phyloP scores from a whole-genome alignment of 2,113 vertebrate species.

The Mastomys coucha region DNA sequence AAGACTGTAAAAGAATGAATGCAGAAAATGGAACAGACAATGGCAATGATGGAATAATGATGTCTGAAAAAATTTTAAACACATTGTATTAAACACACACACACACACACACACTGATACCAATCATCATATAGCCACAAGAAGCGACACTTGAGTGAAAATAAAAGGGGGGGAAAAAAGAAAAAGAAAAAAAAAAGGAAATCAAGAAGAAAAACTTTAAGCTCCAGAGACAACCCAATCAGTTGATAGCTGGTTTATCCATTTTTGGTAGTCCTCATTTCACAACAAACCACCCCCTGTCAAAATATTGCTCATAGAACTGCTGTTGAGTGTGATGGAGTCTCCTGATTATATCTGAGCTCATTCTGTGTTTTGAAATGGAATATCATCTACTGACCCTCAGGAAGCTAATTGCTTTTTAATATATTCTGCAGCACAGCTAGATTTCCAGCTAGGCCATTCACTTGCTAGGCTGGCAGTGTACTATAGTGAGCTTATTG shows the following conservation, averaged over 20 bases:
- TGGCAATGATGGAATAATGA: neutral
- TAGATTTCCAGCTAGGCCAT: neutral
- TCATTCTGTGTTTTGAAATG: conserved; percentile 43
- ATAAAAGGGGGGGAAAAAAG: neutral
- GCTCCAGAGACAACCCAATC: neutral
- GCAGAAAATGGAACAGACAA: neutral
- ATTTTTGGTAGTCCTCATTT: neutral
- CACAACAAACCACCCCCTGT: conserved; percentile 42
- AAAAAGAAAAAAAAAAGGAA: neutral
- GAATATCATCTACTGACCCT: conserved; percentile 43
- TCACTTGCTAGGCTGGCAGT: neutral
- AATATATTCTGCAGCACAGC: neutral
- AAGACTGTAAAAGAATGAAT: no score
- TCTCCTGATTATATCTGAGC: neutral
- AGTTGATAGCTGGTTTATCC: neutral
- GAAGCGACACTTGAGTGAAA: conserved; percentile 5
- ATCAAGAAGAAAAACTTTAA: neutral
- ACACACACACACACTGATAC: neutral
- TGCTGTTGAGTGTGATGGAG: neutral
- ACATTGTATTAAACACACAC: neutral
- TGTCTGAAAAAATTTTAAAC: neutral
- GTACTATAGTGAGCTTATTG: neutral
- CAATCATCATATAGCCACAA: neutral
- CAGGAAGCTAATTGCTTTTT: conserved; percentile 65
- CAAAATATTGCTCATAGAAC: conserved; percentile 59